Base-by-base conservation (phyloP, 2,797 vertebrate species). In the Spinibarbus caldwelli region DNA sequence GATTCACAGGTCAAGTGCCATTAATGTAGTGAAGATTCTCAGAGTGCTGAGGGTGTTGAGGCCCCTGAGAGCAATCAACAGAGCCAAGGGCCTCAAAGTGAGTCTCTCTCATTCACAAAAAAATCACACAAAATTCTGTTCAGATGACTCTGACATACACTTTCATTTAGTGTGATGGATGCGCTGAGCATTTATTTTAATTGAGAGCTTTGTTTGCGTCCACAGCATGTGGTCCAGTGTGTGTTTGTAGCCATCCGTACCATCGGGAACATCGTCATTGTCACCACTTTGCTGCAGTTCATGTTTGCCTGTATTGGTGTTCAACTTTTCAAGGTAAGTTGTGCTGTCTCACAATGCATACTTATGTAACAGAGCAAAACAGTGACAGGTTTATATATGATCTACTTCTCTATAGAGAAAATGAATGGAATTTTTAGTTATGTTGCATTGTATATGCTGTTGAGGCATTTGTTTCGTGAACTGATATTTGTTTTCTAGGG, bases 281-380 rank as follows among this genome's bases (percentile, higher is more conserved):
- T 99, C 93, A 99, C 98, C 90, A 98, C 98, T 0, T 91, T 99
- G 93, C 96, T 99, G 86, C 98, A 99, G 95, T 99, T 99, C 93
- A 99, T 99, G 98, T 99, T 99, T 8, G 98, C 98, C 89, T 99
- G 98, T 93, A 99, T 99, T n/a, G 98, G 98, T 90, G 98, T 99
- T 19, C 98, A 99, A 80, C 96, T 99, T 64, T 99, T 99, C 85
- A 99, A 99, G 98, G 98, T 99, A 94, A 93, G 86, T 14, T 41
- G 6, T 71, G 14, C 6, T 82, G 31, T 77, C 11, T 41, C 0
- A 21, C 17, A 23, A 73, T 21, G 26, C 12, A 29, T 12, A 12
- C 3, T 19, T 70, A n/a, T n/a, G n/a, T n/a, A 17, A 77, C 34
- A 38, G 21, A 57, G 11, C 9, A 11, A 73, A 34, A 64, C 62